Conservation (phyloP, 2,113 vertebrate species). For the Brachyhypopomus occidentalis region DNA sequence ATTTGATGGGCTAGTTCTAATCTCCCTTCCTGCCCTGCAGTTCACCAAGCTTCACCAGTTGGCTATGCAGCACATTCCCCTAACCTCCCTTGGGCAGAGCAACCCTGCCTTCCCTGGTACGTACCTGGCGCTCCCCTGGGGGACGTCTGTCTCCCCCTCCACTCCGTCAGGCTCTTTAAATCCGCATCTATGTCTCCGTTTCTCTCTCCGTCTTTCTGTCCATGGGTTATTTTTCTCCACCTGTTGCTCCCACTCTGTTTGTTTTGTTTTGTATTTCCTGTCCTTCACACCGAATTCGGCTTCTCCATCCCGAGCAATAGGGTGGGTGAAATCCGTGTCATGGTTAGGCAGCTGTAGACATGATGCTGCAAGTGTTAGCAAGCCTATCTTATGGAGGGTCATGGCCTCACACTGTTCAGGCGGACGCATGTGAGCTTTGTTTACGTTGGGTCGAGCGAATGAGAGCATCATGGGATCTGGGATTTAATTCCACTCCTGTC, state of each 20-base stretch:
- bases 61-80: slow-evolving; percentile 98
- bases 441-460: background rate
- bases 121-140: slow-evolving; percentile 89
- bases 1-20: slow-evolving; percentile 97
- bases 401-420: background rate
- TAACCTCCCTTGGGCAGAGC: slow-evolving; percentile 98
- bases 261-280: slow-evolving; percentile 33
- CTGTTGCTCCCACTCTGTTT: slow-evolving; percentile 56
- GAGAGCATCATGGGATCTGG: slow-evolving; percentile 26
- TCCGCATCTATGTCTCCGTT: slow-evolving; percentile 22
- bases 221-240: background rate
- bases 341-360: slow-evolving; percentile 37
- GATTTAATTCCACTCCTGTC: slow-evolving; percentile 31
- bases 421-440: background rate
- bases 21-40: slow-evolving; percentile 96
- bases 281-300: slow-evolving; percentile 27
- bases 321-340: slow-evolving; percentile 22
- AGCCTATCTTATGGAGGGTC: slow-evolving; percentile 13
- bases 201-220: slow-evolving; percentile 11
- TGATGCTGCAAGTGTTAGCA: slow-evolving; percentile 12
- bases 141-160: slow-evolving; percentile 79
- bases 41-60: slow-evolving; percentile 99
- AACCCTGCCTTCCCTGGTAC: slow-evolving; percentile 98
- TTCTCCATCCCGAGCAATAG: slow-evolving; percentile 35
- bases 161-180: slow-evolving; percentile 48